Evolutionary conservation across 2,888 invertebrate species (phyloP), one percentile per base, ranked within the genome.

Genomic region (Syrista parreyssii): DNA sequence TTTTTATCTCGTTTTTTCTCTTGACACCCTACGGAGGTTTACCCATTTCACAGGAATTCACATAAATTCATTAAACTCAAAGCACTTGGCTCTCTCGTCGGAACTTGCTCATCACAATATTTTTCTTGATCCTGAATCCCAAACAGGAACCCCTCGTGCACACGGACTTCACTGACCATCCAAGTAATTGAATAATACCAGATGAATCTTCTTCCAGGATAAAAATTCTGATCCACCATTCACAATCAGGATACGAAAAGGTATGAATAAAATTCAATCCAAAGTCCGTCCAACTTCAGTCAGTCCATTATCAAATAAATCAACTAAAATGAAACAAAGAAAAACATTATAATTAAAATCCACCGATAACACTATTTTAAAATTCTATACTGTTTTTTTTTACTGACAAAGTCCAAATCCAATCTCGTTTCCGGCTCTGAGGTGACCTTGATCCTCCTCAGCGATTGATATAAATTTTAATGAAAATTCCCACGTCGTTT

Each of bases 1-100:
- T 74, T 68, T 33, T 40, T 73, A n/a, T 73, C 74, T 40, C 74
- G 31, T n/a, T 55, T 55, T 3, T 34, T 55, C 23, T 15, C 75
- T 31, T 78, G 31, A 35, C 23, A 35, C 31, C 40, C 35, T 40
- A 74, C 31, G 71, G 55, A 34, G 55, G 55, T 55, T 55, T 55
- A 23, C 23, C 55, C 55, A 55, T 55, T 55, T 55, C 23, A 55
- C 55, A 23, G 23, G 23, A 55, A 55, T 55, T 55, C 55, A 23
- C 23, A 23, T 55, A 55, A 55, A 55, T 55, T 55, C 23, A 15
- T 9, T 55, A 9, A 55, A 23, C 15, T 23, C 23, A 55, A 55
- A 23, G 55, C 55, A 55, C 55, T 55, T 55, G 6, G 1, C 55
- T 23, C 55, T 23, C 55, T 23, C 0, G 55, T 23, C 6, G 55